These are phyloP conservation scores for Catocala sponsa DNA, from an alignment of 2,888 invertebrate species.

Conservation along the genomic window DNA sequence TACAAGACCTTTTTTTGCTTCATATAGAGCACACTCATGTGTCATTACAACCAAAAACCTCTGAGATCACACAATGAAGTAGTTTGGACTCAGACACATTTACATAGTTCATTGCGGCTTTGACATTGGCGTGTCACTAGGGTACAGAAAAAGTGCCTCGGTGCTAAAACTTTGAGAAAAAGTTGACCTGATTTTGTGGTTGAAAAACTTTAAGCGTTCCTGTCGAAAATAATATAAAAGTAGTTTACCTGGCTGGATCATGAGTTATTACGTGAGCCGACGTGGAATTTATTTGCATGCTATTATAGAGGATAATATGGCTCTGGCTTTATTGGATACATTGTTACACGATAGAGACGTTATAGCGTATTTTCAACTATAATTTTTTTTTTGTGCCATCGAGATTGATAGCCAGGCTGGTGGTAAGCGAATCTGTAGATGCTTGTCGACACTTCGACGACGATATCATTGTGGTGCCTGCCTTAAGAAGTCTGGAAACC, in stretches of 20 bases:
- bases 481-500: too few species aligned
- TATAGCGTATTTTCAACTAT: too few species aligned
- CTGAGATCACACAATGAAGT: too few species aligned
- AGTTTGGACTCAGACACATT: background rate
- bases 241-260: background rate
- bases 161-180: background rate
- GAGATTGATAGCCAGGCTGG: too few species aligned
- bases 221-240: background rate
- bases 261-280: background rate
- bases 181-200: conserved; percentile 3
- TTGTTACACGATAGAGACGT: conserved; percentile 7
- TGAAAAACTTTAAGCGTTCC: background rate
- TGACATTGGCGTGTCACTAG: background rate
- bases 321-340: background rate
- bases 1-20: too few species aligned
- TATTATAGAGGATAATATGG: background rate
- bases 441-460: too few species aligned
- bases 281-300: background rate
- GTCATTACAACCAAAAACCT: too few species aligned
- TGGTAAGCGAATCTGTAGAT: too few species aligned
- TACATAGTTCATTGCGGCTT: background rate
- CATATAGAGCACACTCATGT: too few species aligned
- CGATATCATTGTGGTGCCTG: too few species aligned
- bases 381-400: too few species aligned
- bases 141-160: background rate